Evolutionary conservation across 2,113 vertebrate species (phyloP).

Genomic region (Aptenodytes patagonicus): DNA sequence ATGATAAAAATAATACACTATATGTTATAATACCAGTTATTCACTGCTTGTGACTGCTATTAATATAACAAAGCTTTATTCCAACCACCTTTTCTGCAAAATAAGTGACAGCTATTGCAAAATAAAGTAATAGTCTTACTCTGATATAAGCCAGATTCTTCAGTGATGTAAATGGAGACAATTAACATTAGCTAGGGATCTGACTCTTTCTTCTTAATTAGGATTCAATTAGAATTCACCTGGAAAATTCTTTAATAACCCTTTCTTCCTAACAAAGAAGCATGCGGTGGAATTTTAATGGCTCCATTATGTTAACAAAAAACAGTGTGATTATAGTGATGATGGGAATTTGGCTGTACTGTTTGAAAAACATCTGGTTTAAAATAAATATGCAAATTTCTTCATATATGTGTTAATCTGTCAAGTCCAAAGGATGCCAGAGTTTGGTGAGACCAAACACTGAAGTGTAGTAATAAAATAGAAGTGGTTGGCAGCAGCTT

Average conservation of each 20-base stretch:
- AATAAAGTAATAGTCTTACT: neutral
- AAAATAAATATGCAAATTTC: conserved; percentile 66
- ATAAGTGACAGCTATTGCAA: neutral
- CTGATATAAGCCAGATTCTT: neutral
- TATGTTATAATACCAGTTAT: neutral
- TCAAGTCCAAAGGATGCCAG: conserved; percentile 51
- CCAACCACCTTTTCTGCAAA: neutral
- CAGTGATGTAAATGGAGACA: neutral
- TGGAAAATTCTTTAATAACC: conserved; percentile 12
- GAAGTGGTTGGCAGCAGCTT: neutral
- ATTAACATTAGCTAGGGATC: neutral
- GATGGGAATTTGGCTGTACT: conserved; percentile 46
- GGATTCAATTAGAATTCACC: conserved; percentile 32
- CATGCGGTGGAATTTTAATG: conserved; percentile 33
- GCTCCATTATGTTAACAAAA: conserved; percentile 46
- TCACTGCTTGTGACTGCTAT: neutral
- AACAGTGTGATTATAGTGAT: neutral
- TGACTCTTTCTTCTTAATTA: neutral
- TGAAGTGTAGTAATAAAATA: neutral
- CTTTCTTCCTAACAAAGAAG: conserved; percentile 1
- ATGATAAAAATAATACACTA: neutral
- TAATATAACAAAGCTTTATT: neutral
- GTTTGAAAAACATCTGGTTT: conserved; percentile 50
- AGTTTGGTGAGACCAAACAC: neutral
- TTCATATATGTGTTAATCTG: conserved; percentile 64